Percentiles rank a stretch among this genome's conserved stretches.
These are phyloP conservation scores for Cephus cinctus DNA, from an alignment of 1,140 invertebrate species.

Conservation along the genomic window DNA sequence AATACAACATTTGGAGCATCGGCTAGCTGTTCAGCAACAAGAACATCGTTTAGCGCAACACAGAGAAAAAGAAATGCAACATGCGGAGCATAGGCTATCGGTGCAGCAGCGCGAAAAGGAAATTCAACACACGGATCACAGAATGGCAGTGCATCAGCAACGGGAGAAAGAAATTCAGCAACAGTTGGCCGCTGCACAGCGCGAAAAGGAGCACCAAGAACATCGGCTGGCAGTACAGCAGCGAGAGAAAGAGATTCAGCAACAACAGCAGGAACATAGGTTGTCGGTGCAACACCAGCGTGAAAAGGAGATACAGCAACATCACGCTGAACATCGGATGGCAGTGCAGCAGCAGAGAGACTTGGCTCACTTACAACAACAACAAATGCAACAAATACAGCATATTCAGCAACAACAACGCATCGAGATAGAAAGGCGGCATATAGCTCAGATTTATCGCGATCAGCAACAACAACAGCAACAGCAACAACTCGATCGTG, in stretches of 20 bases:
- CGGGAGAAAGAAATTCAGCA: constrained; percentile 50
- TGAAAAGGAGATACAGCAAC: constrained; percentile 14
- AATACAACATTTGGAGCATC: constrained; percentile 33
- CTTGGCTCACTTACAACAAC: constrained; percentile 25
- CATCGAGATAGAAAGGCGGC: constrained; percentile 46
- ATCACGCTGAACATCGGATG: constrained; percentile 24
- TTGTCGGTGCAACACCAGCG: constrained; percentile 37
- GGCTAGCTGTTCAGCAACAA: constrained; percentile 33
- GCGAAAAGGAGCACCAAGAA: constrained; percentile 44
- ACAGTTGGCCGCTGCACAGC: constrained; percentile 40
- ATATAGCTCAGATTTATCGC: constrained; percentile 47
- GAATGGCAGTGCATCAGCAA: constrained; percentile 41
- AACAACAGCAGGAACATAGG: constrained; percentile 29
- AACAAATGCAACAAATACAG: constrained; percentile 41
- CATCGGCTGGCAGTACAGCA: constrained; percentile 20
- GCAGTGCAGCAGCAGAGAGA: constrained; percentile 21
- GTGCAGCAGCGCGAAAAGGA: constrained; percentile 38
- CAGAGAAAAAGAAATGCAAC: constrained; percentile 43
- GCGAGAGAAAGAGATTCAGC: constrained; percentile 37
- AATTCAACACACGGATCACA: constrained; percentile 41
- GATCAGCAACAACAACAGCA: constrained; percentile 37
- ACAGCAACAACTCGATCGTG: constrained; percentile 45
- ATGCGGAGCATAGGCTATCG: constrained; percentile 30
- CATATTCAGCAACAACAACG: constrained; percentile 53
- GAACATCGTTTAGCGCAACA: too few species aligned